A percentile compares a stretch with the other conserved stretches of the same genome.
Conservation (phyloP, 2,888 invertebrate species). For the Drosophila fulvimacula region DNA sequence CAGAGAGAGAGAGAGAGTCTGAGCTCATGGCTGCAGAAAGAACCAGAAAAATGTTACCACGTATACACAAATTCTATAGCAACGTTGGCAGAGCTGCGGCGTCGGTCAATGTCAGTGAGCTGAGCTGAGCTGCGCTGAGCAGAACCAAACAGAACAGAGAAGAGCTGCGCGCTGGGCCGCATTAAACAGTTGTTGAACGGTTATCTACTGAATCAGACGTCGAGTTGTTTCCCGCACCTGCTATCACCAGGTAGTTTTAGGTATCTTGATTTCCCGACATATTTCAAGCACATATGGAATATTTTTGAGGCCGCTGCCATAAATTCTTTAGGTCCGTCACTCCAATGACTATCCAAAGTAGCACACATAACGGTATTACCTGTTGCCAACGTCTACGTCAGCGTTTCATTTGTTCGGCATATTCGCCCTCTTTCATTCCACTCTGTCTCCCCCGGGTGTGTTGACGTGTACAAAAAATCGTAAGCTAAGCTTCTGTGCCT, state of each 20-base stretch:
- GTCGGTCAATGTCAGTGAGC: slow-evolving; percentile 67
- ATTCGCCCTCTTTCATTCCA: background rate
- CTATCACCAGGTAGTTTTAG: slow-evolving; percentile 29
- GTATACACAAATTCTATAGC: slow-evolving; percentile 68
- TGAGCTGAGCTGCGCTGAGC: slow-evolving; percentile 5
- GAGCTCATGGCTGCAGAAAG: slow-evolving; percentile 31
- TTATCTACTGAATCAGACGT: slow-evolving; percentile 57
- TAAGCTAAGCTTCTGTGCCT: slow-evolving; percentile 24
- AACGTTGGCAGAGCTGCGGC: slow-evolving; percentile 38
- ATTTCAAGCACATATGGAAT: slow-evolving; percentile 24
- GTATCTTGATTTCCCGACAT: slow-evolving; percentile 7
- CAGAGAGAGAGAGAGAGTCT: background rate
- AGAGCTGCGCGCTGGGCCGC: slow-evolving; percentile 20
- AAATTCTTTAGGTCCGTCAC: slow-evolving; percentile 30
- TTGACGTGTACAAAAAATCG: slow-evolving; percentile 68
- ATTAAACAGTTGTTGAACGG: slow-evolving; percentile 66
- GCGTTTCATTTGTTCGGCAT: slow-evolving; percentile 30
- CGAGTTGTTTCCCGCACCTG: slow-evolving; percentile 41
- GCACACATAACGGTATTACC: slow-evolving; percentile 71
- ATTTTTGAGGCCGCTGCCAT: slow-evolving; percentile 32
- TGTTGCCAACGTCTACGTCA: slow-evolving; percentile 59
- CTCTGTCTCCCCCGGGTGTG: slow-evolving; percentile 26
- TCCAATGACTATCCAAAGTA: slow-evolving; percentile 39
- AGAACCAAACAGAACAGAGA: no score
- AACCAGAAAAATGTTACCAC: slow-evolving; percentile 74